phyloP scores from a whole-genome alignment of 2,888 invertebrate species.

The Meteorus colon region DNA sequence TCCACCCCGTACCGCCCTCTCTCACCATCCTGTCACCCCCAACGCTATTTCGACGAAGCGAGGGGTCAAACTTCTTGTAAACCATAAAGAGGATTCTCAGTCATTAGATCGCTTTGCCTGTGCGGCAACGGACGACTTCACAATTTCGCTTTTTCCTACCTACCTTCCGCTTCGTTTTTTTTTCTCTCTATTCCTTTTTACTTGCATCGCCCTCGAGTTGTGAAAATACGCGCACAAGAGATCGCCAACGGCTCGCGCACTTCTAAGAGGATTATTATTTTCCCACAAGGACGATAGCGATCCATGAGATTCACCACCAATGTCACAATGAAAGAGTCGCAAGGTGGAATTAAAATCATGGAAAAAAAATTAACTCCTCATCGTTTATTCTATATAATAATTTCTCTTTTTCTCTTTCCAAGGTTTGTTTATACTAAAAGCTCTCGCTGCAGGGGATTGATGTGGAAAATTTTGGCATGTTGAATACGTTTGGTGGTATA shows the following conservation, averaged over 20 bases:
- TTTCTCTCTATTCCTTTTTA: constrained; percentile 53
- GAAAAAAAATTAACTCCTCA: background rate
- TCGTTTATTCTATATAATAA: no score
- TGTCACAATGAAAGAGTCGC: constrained; percentile 23
- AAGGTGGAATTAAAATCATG: background rate
- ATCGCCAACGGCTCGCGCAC: constrained; percentile 44
- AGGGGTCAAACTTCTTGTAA: constrained; percentile 71
- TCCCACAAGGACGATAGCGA: constrained; percentile 25
- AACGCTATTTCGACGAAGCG: constrained; percentile 32
- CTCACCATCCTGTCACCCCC: constrained; percentile 17
- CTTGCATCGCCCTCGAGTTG: background rate
- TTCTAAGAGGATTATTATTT: constrained; percentile 60
- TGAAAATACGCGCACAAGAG: constrained; percentile 40
- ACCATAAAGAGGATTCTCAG: constrained; percentile 72
- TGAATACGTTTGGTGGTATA: background rate
- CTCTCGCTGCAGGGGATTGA: background rate
- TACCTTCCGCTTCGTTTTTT: constrained; percentile 49
- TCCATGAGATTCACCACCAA: constrained; percentile 15
- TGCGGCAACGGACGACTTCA: constrained; percentile 30
- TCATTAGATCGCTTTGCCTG: constrained; percentile 65
- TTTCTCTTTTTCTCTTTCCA: constrained; percentile 6
- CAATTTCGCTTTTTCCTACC: constrained; percentile 18
- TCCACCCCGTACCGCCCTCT: constrained; percentile 26
- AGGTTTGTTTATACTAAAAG: constrained; percentile 29
- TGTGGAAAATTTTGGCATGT: constrained; percentile 7